These are phyloP conservation scores for Dromiciops gliroides DNA, from an alignment of 2,113 vertebrate species.

Conservation along the genomic window DNA sequence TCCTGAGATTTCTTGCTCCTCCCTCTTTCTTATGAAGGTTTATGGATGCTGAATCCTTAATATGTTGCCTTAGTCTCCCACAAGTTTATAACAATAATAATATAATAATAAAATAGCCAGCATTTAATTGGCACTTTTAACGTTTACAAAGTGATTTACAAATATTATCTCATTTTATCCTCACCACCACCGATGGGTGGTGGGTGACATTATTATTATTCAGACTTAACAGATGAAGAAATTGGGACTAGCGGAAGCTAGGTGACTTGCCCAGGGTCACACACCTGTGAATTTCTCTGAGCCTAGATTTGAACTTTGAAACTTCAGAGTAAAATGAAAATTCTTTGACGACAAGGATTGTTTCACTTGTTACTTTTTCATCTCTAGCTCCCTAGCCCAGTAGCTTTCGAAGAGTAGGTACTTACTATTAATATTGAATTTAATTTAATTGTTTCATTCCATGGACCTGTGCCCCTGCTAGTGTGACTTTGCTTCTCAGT, in stretches of 20 bases:
- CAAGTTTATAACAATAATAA: neutral
- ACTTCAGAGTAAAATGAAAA: neutral
- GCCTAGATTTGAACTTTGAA: neutral
- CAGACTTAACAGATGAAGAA: neutral
- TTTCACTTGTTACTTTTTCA: neutral
- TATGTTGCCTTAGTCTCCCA: neutral
- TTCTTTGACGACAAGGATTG: neutral
- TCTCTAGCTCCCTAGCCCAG: neutral
- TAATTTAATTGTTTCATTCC: neutral
- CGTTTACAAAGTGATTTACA: neutral
- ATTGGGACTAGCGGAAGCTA: neutral
- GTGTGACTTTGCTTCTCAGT: neutral
- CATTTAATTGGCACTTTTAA: neutral
- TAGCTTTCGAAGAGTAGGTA: neutral
- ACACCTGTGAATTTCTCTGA: neutral
- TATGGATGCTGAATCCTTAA: neutral
- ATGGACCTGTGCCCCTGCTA: neutral
- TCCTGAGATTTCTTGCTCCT: neutral
- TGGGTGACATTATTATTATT: neutral
- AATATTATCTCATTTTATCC: neutral
- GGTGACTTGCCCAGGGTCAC: neutral
- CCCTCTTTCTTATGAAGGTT: neutral
- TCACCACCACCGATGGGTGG: neutral
- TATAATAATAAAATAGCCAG: neutral
- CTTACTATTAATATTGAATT: neutral